Evolutionary conservation across 2,888 invertebrate species (phyloP).

Genomic region (Argyra leucocephala): DNA sequence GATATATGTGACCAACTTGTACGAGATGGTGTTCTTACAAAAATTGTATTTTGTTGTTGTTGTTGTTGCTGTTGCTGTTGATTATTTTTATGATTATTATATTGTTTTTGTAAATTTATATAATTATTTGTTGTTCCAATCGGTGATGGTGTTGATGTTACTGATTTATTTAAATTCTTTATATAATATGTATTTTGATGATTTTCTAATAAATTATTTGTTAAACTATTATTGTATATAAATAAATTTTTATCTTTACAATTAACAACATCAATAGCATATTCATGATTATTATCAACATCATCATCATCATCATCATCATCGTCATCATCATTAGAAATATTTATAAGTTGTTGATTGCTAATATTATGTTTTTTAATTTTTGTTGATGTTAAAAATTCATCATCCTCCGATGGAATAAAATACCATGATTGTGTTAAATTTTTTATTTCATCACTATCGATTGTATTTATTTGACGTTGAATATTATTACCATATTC

Average conservation of each 20-base stretch:
- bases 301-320: conserved; percentile 11
- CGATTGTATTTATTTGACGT: not conserved
- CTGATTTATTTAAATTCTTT: not conserved
- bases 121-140: not conserved
- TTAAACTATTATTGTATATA: not conserved
- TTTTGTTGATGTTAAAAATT: conserved; percentile 25
- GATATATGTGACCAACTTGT: conserved; percentile 53
- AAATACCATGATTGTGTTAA: conserved; percentile 19
- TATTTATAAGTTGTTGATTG: not conserved
- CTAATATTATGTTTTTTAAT: not conserved
- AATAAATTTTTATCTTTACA: not conserved
- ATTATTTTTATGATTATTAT: not conserved
- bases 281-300: not conserved
- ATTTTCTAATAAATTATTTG: not conserved
- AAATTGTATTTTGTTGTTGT: conserved; percentile 13
- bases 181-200: not conserved
- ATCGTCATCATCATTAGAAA: conserved; percentile 10
- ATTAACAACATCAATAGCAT: not conserved
- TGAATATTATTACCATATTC: conserved; percentile 40
- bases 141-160: not conserved
- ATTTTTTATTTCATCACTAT: not conserved
- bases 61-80: conserved; percentile 12
- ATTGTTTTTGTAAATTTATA: conserved; percentile 18
- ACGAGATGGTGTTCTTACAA: conserved; percentile 39
- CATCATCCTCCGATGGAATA: conserved; percentile 13